Conservation (phyloP, 2,113 vertebrate genomes). For the Oreochromis tanganicae region DNA sequence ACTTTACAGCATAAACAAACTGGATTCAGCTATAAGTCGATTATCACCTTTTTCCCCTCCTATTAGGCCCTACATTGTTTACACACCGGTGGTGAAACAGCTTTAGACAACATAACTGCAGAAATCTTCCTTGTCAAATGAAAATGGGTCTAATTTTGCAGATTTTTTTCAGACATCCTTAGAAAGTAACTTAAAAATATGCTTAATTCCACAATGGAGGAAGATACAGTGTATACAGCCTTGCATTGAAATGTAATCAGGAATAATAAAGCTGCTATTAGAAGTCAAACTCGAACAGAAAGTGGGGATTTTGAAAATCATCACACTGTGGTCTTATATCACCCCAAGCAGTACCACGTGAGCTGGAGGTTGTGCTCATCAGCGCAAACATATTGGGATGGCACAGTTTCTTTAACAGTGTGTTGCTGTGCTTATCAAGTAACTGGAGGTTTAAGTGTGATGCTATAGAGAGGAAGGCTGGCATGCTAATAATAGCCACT, state of each 20-base stretch:
- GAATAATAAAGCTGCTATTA: not conserved
- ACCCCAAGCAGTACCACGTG: not conserved
- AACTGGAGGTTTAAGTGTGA: not conserved
- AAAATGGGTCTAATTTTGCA: not conserved
- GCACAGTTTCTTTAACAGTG: not conserved
- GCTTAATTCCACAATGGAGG: not conserved
- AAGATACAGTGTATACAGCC: not conserved
- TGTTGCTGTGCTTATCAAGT: not conserved
- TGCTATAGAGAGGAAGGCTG: not conserved
- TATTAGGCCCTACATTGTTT: not conserved
- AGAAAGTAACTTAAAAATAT: not conserved
- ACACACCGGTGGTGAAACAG: not conserved
- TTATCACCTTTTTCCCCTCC: fast-evolving
- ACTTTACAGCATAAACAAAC: not conserved
- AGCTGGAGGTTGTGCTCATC: not conserved
- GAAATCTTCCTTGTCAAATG: not conserved
- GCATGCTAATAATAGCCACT: not conserved
- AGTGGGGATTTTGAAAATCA: not conserved
- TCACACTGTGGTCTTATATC: not conserved
- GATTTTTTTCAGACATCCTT: not conserved
- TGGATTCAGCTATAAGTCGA: not conserved
- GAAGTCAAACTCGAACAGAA: not conserved
- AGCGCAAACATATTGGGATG: not conserved
- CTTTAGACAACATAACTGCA: not conserved
- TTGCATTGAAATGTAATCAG: not conserved